Percentiles rank a stretch among this genome's conserved stretches.
Conservation (phyloP, 1,140 invertebrate genomes). For the Drosophila repletoides region DNA sequence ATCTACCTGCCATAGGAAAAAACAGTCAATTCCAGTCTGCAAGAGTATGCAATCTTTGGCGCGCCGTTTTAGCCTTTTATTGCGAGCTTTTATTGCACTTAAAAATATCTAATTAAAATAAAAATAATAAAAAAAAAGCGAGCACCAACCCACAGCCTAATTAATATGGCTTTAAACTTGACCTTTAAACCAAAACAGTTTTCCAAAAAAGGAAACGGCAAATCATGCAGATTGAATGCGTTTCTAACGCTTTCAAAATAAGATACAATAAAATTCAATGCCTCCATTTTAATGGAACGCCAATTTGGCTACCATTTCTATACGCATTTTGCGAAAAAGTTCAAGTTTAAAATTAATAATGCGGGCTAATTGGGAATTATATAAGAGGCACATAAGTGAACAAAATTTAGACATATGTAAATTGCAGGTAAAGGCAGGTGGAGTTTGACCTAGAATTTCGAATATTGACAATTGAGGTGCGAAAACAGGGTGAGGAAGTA, state of each 20-base stretch:
- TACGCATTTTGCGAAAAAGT: constrained; percentile 45
- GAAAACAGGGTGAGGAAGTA: constrained; percentile 69
- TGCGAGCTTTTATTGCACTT: no score
- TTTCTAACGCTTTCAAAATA: constrained; percentile 29
- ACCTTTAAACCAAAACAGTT: constrained; percentile 33
- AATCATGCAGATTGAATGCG: constrained; percentile 26
- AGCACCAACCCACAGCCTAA: not conserved
- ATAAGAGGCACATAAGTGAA: constrained; percentile 35
- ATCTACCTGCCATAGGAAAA: no score
- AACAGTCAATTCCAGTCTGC: no score
- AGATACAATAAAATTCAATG: constrained; percentile 41
- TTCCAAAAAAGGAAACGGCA: constrained; percentile 2
- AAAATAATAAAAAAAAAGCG: not conserved
- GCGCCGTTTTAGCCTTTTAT: no score
- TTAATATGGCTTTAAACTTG: constrained; percentile 15
- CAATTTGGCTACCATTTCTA: constrained; percentile 19
- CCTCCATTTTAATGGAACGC: constrained; percentile 40
- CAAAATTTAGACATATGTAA: constrained; percentile 52
- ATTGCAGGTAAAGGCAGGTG: constrained; percentile 47
- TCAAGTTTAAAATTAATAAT: constrained; percentile 74
- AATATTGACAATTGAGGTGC: constrained; percentile 61
- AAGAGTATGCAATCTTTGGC: no score
- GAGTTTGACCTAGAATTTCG: constrained; percentile 58
- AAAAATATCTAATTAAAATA: constrained; percentile 7
- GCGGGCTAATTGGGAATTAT: constrained; percentile 65